These are phyloP conservation scores for Penaeus monodon DNA, from an alignment of 2,888 invertebrate species.

Conservation along the genomic window DNA sequence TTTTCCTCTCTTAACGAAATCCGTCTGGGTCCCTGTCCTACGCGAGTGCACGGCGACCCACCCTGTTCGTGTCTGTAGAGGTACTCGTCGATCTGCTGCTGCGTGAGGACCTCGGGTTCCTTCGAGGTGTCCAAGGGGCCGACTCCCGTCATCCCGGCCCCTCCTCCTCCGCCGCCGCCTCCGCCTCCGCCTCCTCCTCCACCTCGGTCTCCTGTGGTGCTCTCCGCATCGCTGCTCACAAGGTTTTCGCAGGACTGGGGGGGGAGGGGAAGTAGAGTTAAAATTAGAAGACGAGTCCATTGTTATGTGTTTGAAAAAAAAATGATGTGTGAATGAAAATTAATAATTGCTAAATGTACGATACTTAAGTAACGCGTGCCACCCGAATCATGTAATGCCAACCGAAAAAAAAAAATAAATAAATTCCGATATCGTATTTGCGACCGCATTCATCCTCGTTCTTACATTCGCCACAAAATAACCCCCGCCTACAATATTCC, in stretches of 20 bases:
- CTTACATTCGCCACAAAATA: no score
- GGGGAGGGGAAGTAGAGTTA: not conserved
- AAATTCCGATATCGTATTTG: not conserved
- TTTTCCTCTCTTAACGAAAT: no score
- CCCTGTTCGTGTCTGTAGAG: slow-evolving; percentile 59
- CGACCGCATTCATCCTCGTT: no score
- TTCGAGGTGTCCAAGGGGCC: not conserved
- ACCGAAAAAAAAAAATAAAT: no score
- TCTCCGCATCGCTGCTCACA: slow-evolving; percentile 50
- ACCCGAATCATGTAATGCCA: not conserved
- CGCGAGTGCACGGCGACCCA: not conserved
- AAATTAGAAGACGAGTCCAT: no score
- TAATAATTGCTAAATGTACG: no score
- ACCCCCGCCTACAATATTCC: no score
- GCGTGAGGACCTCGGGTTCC: slow-evolving; percentile 45
- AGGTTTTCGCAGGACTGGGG: slow-evolving; percentile 47
- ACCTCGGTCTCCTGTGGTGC: slow-evolving; percentile 31
- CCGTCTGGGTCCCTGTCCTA: no score
- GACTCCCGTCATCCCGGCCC: slow-evolving; percentile 1
- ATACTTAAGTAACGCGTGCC: no score
- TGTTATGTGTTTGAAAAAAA: no score
- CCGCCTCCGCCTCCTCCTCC: slow-evolving; percentile 3
- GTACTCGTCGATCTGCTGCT: slow-evolving; percentile 48
- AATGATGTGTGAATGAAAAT: no score
- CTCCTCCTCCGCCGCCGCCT: slow-evolving; percentile 8